Base-by-base conservation (phyloP, 2,888 invertebrate species). In the Chelonus formosanus region DNA sequence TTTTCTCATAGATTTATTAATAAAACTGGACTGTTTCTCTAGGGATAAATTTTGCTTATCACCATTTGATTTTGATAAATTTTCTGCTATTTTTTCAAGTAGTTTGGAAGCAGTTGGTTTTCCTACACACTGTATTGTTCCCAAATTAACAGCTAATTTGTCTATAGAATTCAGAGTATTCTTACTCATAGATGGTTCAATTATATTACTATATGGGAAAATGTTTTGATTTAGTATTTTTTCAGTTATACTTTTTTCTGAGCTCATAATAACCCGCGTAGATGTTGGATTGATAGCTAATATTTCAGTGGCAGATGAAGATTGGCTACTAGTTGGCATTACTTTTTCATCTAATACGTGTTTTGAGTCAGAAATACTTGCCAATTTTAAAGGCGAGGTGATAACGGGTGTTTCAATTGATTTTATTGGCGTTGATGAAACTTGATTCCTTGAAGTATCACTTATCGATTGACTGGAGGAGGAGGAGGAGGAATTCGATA, bases 81-180 rank as follows among this genome's bases (percentile, higher is more conserved):
- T 83, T 60, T 84, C 82, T 0, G 84, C 84, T 36, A 84, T 84
- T 59, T 83, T 83, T n/a, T 84, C 84, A 20, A 84, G 67, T 3
- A 80, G 76, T 58, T 82, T 83, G 1, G 71, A 72, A 3, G 71
- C 73, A 6, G 72, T 67, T 4, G 73, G 72, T 59, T 73, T 73
- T 32, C 70, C 71, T 10, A 80, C 83, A 0, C 81, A 75, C 54
- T 82, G 82, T 54, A 82, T 76, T 10, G 80, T 77, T 3, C 77
- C 79, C 3, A 82, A 76, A 68, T 82, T 82, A 0, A 80, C 83
- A 3, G 84, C 82, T 5, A 83, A 60, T 64, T 82, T 78, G 67
- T 84, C 82, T 43, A 83, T 84, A 0, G 83, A 81, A 60, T 82
- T 84, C 0, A 79, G 63, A 0, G 82, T 78, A 53, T 53, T 52